Percentiles rank a stretch among this genome's conserved stretches.
These are phyloP conservation scores for Galbula dea DNA, from an alignment of 2,113 vertebrate species.

Conservation along the genomic window DNA sequence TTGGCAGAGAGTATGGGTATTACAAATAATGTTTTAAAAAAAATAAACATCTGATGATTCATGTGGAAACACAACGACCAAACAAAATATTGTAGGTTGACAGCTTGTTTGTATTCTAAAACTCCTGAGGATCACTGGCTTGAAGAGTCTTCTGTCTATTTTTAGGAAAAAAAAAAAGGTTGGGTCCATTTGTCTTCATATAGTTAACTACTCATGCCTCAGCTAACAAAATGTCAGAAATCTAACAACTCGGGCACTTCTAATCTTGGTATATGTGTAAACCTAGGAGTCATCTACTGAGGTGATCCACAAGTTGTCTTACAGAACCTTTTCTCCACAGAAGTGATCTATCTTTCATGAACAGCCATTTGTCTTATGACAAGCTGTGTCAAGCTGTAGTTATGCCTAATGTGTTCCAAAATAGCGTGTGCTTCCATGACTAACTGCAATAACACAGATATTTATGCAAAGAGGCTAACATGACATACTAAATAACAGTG, in stretches of 20 bases:
- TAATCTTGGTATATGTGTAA: neutral
- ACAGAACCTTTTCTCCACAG: neutral
- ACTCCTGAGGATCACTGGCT: neutral
- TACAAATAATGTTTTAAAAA: neutral
- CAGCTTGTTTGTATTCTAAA: neutral
- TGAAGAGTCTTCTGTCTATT: neutral
- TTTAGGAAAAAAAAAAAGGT: neutral
- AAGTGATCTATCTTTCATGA: neutral
- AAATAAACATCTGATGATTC: neutral
- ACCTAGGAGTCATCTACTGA: neutral
- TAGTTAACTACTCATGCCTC: neutral
- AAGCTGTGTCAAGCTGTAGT: too few relatives aligned
- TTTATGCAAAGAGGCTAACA: neutral
- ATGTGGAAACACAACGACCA: neutral
- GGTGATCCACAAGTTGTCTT: neutral
- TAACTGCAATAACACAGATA: neutral
- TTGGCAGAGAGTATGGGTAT: neutral
- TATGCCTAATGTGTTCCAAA: neutral
- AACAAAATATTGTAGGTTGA: neutral
- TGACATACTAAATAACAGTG: neutral
- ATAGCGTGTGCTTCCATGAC: neutral
- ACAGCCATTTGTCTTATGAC: neutral
- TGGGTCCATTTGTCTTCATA: neutral
- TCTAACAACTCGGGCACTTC: neutral
- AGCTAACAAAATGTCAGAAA: neutral